These are phyloP conservation scores for Cydia amplana DNA, from an alignment of 1,140 invertebrate species.

Conservation along the genomic window DNA sequence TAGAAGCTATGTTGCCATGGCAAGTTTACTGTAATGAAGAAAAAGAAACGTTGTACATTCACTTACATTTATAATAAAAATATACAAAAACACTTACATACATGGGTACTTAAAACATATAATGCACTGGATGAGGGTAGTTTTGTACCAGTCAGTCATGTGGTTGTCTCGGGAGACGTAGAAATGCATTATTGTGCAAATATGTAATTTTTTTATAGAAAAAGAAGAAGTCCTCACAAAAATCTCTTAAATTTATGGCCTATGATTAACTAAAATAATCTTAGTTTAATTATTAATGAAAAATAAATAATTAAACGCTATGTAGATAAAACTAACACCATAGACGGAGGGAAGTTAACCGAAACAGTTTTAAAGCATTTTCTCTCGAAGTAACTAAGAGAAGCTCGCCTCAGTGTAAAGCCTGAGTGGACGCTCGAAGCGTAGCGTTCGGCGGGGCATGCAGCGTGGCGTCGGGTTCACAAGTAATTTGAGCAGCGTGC, in stretches of 20 bases:
- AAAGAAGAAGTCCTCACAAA: constrained; percentile 57
- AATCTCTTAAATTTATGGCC: constrained; percentile 48
- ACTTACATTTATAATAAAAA: constrained; percentile 58
- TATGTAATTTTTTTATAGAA: constrained; percentile 49
- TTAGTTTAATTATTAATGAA: constrained; percentile 48
- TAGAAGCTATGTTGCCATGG: constrained; percentile 70
- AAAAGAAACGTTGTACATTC: constrained; percentile 61
- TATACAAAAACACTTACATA: constrained; percentile 70
- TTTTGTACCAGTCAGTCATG: constrained; percentile 72
- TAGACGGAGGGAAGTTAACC: constrained; percentile 62
- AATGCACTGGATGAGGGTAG: constrained; percentile 70
- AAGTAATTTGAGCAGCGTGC: no score
- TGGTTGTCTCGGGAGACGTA: constrained; percentile 49
- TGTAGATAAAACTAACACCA: constrained; percentile 44
- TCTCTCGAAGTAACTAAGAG: constrained; percentile 5
- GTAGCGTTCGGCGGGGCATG: no score
- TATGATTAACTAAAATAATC: constrained; percentile 44
- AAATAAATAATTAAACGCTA: constrained; percentile 64
- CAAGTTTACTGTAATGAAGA: constrained; percentile 55
- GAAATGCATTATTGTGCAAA: constrained; percentile 75
- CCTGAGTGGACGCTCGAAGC: no score
- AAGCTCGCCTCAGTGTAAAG: background rate
- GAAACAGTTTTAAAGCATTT: constrained; percentile 39
- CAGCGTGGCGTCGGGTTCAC: no score
- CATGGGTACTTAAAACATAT: constrained; percentile 64